A percentile compares a stretch with the other conserved stretches of the same genome.
These are phyloP conservation scores for Motacilla alba DNA, from an alignment of 2,113 vertebrate species.

Conservation along the genomic window DNA sequence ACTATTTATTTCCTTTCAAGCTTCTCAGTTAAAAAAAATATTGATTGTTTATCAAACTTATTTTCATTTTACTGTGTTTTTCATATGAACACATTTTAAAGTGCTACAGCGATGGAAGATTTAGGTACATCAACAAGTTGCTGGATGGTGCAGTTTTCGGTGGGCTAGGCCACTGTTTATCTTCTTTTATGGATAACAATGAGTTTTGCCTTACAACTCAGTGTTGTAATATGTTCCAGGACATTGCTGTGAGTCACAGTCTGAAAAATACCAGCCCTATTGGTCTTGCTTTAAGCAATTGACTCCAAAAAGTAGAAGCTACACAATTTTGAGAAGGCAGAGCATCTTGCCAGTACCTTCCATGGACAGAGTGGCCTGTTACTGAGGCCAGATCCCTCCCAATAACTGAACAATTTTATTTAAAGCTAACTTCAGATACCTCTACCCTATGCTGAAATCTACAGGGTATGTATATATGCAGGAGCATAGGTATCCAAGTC, in stretches of 20 bases:
- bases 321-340: not conserved
- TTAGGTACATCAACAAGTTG: not conserved
- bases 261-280: not conserved
- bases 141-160: not conserved
- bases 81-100: not conserved
- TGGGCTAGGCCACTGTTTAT: not conserved
- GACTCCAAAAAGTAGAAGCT: not conserved
- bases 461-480: not conserved
- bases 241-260: not conserved
- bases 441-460: not conserved
- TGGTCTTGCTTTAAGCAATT: not conserved
- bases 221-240: not conserved
- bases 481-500: not conserved
- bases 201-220: not conserved
- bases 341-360: not conserved
- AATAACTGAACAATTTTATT: not conserved
- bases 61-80: not conserved
- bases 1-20: not conserved
- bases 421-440: not conserved
- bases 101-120: not conserved
- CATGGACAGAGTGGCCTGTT: not conserved
- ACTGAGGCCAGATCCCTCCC: not conserved
- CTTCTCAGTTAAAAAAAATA: not conserved
- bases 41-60: not conserved
- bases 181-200: not conserved